Base-by-base conservation (phyloP, 2,888 invertebrate genomes). In the Dolichomitus sp. region DNA sequence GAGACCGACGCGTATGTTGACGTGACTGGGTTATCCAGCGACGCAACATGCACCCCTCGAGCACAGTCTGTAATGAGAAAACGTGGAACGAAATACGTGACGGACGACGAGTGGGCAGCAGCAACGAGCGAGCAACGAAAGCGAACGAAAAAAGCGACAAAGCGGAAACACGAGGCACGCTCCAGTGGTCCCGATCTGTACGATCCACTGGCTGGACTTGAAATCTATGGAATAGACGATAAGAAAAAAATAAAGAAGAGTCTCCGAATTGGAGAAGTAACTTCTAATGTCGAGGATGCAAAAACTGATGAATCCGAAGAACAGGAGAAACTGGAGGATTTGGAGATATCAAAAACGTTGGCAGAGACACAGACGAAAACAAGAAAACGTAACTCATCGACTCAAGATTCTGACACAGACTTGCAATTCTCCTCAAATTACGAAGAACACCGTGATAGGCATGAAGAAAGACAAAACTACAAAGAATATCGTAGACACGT, bases 151-250 rank as follows among this genome's bases (percentile, higher is more conserved):
- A 77, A 48, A 42, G 66, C 75, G 1, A 66, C 33, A 19, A 61
- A 52, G 48, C 40, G 50, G 61, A 80, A 74, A 81, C 23, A 30
- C 30, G 50, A 59, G 19, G 66, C 63, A 50, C 19, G 63, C 23
- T 48, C 63, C 6, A 50, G 50, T 2, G 48, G 23, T 74, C 61
- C 73, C 50, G 70, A 78, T 27, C 54, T 76, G 14, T 65, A 83
- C 59, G 86, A 88, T 61, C 72, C 87, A 5, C n/a, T 86, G 12
- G 84, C 87, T 17, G 86, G 87, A 48, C 78, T 85, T 9, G 86
- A 88, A 52, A 68, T 86, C 54, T 84, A 85, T 45, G 84, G 82
- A n/a, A 70, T 77, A 14, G 19, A 68, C 40, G 52, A 65, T 17
- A 72, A 81, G 52, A 70, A 45, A 27, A 80, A 40, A 14, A 52